Base-by-base conservation (phyloP, 2,797 vertebrate species). In the Schizopygopsis pylzovi region DNA sequence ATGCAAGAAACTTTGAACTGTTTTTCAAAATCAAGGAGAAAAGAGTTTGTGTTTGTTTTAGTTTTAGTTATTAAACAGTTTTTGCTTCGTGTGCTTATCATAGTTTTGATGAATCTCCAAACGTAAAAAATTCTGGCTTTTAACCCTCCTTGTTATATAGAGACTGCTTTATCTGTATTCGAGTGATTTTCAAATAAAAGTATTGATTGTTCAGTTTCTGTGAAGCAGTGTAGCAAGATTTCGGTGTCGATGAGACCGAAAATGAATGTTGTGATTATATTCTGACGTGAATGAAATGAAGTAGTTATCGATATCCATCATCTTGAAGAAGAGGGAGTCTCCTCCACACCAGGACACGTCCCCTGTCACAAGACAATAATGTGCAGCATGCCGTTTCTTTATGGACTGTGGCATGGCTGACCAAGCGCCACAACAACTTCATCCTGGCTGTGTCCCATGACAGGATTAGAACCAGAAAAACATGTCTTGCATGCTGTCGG, bases 361-460 rank as follows among this genome's bases (percentile, higher is more conserved):
- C 86, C 4, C 73, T 87, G 92, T 95, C 95, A 95, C 85, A 82
- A 91, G 95, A 89, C 81, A 71, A 43, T 75, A 79, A 77, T 84
- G 73, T 80, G 78, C 79, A 70, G 79, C 71, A 73, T 37, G 52
- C 52, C 73, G 45, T 52, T 83, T 20, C 39, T 67, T 77, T 91
- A 68, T 87, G 88, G 47, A 54, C 85, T 49, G 85, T 61, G 78
- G 90, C 93, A 89, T 89, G 90, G 89, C 83, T 87, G 87, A 92
- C 76, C 79, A 82, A 84, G 85, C 84, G 78, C 59, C 89, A 87
- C 79, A 82, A 71, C 81, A 12, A 59, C 85, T 92, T 85, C 82
- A 75, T 85, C 39, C 52, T 20, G 76, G 33, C 76, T 22, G 43
- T 77, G 80, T 88, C 82, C 28, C 43, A 28, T 56, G 65, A 89